Base-by-base conservation (phyloP, 1,140 invertebrate genomes). In the Steinernema feltiae region DNA sequence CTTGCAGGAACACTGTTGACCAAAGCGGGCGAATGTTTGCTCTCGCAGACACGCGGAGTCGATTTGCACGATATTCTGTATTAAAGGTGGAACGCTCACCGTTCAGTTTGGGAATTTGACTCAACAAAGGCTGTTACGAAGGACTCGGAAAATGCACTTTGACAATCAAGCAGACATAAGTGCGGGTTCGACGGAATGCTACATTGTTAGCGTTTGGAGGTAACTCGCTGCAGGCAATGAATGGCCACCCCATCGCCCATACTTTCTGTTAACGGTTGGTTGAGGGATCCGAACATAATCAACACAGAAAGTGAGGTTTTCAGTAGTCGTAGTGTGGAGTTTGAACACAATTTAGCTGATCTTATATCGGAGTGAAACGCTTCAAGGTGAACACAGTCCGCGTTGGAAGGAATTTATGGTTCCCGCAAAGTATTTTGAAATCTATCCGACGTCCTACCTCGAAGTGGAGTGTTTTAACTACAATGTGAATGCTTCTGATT, bases 331-430 rank as follows among this genome's bases (percentile, higher is more conserved):
- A 70, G 1, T 78, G 18, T 41, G 31, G 1, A 24, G 1, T 32
- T 46, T n/a, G n/a, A n/a, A n/a, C n/a, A n/a, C n/a, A n/a, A n/a
- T 82, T 27, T 31, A 84, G 80, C 79, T 80, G 77, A 30, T 82
- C 17, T 74, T 82, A 15, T 82, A 82, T 32, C 48, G 80, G 32
- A 82, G 80, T 48, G 80, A 82, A 78, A 30, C 27, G 12, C 48
- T 32, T n/a, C 48, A 73, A 71, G 71, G 73, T 29, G 41, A 31
- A 29, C 30, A 32, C 1, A 79, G 71, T 72, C 82, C 80, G 21
- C 31, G 53, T 30, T 82, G 80, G 80, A 69, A 53, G 21, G 82
- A 83, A 12, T 82, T 82, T 63, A 32, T 73, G 18, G 32, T 82
- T 3, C 80, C 80, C 3, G 73, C 80, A 27, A 81, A 82, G 74